Percentiles rank a stretch among this genome's conserved stretches.
These are phyloP conservation scores for Brachionus sp. DNA, from an alignment of 1,140 invertebrate species.

Conservation along the genomic window DNA sequence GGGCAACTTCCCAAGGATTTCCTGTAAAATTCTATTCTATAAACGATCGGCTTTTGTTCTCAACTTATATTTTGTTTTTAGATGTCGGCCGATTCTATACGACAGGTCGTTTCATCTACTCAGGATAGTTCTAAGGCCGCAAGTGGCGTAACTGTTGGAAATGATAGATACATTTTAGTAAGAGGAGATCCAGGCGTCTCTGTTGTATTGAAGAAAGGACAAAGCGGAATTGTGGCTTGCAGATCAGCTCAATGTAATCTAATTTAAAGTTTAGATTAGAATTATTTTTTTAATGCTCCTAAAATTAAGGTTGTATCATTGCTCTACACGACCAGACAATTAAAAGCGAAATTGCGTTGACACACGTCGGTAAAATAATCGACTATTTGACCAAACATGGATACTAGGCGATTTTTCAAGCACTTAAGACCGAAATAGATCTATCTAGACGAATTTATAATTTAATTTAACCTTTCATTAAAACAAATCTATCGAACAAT, in stretches of 20 bases:
- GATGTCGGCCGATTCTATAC: conserved; percentile 13
- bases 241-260: conserved; percentile 22
- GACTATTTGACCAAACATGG: conserved; percentile 41
- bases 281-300: background rate
- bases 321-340: conserved; percentile 15
- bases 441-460: conserved; percentile 25
- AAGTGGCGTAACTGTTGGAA: conserved; percentile 1
- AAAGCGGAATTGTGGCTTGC: background rate
- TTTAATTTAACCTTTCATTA: conserved; percentile 11
- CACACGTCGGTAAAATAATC: conserved; percentile 23
- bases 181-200: conserved; percentile 33
- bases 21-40: background rate
- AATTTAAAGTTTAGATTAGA: background rate
- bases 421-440: background rate
- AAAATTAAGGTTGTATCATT: conserved; percentile 17
- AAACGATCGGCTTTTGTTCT: background rate
- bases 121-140: background rate
- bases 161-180: conserved; percentile 36
- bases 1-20: conserved; percentile 27
- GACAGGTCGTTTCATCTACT: background rate
- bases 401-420: conserved; percentile 34
- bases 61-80: background rate
- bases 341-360: conserved; percentile 31
- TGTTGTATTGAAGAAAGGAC: conserved; percentile 32
- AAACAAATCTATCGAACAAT: conserved; percentile 22